A percentile compares a stretch with the other conserved stretches of the same genome.
phyloP scores from a whole-genome alignment of 2,113 vertebrate species.

The Penelope pileata region DNA sequence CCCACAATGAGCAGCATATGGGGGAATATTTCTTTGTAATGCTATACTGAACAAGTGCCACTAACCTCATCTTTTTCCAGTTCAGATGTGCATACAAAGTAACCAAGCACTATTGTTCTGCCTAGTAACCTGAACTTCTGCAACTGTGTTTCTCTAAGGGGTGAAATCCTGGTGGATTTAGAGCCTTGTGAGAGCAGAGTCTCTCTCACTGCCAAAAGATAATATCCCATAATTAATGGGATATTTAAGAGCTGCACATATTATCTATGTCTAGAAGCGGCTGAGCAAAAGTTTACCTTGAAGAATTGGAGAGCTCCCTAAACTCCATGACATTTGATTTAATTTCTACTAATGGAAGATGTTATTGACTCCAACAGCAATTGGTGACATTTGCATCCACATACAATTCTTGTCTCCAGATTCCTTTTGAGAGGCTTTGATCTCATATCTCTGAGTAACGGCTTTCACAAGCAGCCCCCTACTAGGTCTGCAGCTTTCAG shows the following conservation, averaged over 20 bases:
- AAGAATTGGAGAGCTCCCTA: neutral
- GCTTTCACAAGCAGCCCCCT: neutral
- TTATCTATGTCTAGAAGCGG: neutral
- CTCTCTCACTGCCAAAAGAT: neutral
- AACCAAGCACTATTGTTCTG: neutral
- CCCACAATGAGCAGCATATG: neutral
- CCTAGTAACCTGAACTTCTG: neutral
- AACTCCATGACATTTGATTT: neutral
- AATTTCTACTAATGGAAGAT: neutral
- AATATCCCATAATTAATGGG: neutral
- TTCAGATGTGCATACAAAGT: neutral
- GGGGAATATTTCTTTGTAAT: neutral
- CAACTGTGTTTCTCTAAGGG: neutral
- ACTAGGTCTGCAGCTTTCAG: neutral
- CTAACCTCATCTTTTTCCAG: neutral
- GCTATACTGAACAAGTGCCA: neutral
- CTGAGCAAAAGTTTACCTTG: neutral
- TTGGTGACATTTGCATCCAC: neutral
- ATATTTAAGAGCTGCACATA: neutral
- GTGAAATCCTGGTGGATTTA: neutral
- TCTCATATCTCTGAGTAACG: neutral
- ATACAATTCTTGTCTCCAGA: neutral
- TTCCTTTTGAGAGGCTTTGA: neutral
- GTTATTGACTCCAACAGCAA: neutral
- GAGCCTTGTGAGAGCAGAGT: neutral